Evolutionary conservation across 1,140 invertebrate genomes (phyloP).

Genomic region (Riptortus pedestris): DNA sequence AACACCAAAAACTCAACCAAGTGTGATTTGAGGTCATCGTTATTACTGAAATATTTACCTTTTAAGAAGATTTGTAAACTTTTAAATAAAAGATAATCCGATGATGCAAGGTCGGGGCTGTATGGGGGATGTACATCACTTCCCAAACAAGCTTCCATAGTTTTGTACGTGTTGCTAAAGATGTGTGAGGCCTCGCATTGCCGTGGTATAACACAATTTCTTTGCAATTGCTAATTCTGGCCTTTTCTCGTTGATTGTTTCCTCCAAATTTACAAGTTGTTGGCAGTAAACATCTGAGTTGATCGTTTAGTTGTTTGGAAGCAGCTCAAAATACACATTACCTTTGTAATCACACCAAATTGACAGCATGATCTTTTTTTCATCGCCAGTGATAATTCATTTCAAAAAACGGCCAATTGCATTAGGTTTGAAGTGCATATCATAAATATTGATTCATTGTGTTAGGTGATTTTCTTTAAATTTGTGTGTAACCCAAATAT

Average conservation of each 20-base stretch:
- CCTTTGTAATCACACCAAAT: too few relatives aligned
- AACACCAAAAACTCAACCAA: too few relatives aligned
- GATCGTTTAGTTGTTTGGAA: too few relatives aligned
- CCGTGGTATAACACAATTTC: background rate
- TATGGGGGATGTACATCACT: background rate
- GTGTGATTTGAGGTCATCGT: too few relatives aligned
- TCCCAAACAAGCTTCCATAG: background rate
- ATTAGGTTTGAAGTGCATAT: background rate
- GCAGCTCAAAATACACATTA: too few relatives aligned
- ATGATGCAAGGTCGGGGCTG: background rate
- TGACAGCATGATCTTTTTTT: background rate
- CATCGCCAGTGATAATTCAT: background rate
- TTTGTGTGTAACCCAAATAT: background rate
- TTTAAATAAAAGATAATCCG: background rate
- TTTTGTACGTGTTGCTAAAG: background rate
- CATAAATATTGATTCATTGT: background rate
- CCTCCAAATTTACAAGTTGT: background rate
- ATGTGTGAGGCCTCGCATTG: background rate
- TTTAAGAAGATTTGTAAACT: background rate
- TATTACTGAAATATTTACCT: too few relatives aligned
- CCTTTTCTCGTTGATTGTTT: background rate
- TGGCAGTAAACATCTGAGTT: too few relatives aligned
- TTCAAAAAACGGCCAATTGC: background rate
- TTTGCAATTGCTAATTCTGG: background rate
- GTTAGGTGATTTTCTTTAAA: background rate